Evolutionary conservation across 2,888 invertebrate genomes (phyloP).

Genomic region (Drosophila nr. perissopoda): DNA sequence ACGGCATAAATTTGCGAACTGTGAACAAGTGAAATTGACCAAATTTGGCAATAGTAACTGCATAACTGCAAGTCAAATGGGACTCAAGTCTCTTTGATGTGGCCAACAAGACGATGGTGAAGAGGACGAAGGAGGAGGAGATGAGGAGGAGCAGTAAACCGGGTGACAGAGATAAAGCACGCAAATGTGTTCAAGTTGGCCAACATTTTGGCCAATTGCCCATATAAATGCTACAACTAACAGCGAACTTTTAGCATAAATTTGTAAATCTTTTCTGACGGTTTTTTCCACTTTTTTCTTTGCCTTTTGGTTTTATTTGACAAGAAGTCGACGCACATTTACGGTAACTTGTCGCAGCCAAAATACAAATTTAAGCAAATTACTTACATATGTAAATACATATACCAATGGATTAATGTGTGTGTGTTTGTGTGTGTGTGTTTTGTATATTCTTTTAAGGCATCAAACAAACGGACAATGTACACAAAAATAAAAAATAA

Average conservation of each 20-base stretch:
- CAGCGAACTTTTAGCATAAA: conserved; percentile 64
- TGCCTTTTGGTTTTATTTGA: conserved; percentile 27
- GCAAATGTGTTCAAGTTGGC: conserved; percentile 72
- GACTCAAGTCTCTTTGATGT: conserved; percentile 68
- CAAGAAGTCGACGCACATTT: conserved; percentile 54
- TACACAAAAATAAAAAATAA: neutral
- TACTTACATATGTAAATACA: conserved; percentile 52
- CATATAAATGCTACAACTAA: conserved; percentile 59
- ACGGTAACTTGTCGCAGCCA: conserved; percentile 59
- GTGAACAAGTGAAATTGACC: conserved; percentile 75
- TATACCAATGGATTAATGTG: conserved; percentile 1
- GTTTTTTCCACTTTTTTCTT: conserved; percentile 6
- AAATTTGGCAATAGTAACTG: conserved; percentile 71
- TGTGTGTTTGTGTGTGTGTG: neutral
- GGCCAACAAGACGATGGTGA: conserved; percentile 31
- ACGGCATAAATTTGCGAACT: conserved; percentile 57
- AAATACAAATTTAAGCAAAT: conserved; percentile 62
- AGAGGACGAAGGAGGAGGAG: conserved; percentile 13
- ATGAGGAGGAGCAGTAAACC: neutral
- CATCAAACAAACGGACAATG: conserved; percentile 1
- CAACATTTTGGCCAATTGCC: conserved; percentile 76
- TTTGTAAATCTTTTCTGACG: conserved; percentile 60
- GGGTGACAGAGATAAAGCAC: conserved; percentile 59
- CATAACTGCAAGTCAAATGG: conserved; percentile 65
- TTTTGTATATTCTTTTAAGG: conserved; percentile 7